phyloP scores from a whole-genome alignment of 2,113 vertebrate species.

The Scatophagus argus region DNA sequence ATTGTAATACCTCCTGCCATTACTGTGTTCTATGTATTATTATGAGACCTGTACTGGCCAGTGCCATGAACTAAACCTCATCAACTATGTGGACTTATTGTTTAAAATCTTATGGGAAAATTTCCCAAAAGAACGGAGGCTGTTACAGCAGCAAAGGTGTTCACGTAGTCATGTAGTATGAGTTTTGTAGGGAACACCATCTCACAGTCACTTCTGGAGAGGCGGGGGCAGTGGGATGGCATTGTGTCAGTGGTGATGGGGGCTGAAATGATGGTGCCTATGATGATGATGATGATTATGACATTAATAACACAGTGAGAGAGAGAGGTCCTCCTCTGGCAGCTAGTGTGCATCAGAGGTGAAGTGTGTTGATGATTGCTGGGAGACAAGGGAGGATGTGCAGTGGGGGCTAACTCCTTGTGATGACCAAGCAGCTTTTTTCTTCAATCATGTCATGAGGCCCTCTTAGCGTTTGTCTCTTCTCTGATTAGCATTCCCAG shows the following conservation, averaged over 20 bases:
- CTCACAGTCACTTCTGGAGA: constrained; percentile 1
- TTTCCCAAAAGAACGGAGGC: no score
- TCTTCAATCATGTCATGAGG: constrained; percentile 32
- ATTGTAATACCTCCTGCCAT: background rate
- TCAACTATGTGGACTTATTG: no score
- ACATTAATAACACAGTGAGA: constrained; percentile 15
- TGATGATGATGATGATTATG: constrained; percentile 33
- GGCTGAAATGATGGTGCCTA: constrained; percentile 12
- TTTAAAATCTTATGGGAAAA: no score
- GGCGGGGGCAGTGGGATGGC: constrained; percentile 7
- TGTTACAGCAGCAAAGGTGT: no score
- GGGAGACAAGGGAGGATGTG: constrained; percentile 35
- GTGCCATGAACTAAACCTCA: no score
- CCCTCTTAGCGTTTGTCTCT: constrained; percentile 51
- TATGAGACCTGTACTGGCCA: no score
- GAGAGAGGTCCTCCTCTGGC: constrained; percentile 21
- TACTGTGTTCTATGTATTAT: background rate
- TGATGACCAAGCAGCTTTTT: constrained; percentile 72
- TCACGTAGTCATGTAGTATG: background rate
- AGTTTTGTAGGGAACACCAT: constrained; percentile 5
- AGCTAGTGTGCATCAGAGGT: constrained; percentile 16
- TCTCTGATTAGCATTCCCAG: constrained; percentile 71
- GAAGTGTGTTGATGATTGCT: constrained; percentile 52
- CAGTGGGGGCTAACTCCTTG: constrained; percentile 20
- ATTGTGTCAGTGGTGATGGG: constrained; percentile 42